These are phyloP conservation scores for Ciona savignyi DNA, from an alignment of 23 tunicate species.

Conservation along the genomic window DNA sequence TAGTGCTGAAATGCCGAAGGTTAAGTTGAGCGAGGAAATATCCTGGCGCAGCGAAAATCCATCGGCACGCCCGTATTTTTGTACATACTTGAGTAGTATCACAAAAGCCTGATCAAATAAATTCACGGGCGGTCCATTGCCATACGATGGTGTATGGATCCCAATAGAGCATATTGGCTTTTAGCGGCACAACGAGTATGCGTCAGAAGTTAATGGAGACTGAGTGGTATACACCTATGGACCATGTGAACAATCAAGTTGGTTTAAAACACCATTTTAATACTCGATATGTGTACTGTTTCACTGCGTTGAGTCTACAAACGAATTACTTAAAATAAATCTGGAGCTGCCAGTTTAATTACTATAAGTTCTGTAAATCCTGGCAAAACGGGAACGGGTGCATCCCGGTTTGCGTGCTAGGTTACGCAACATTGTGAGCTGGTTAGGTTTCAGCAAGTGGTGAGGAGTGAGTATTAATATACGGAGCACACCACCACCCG, in stretches of 20 bases:
- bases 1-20: neutral
- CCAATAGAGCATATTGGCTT: constrained; percentile 1
- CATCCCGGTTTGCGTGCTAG: too few relatives aligned
- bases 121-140: neutral
- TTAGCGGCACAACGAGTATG: neutral
- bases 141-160: neutral
- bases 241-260: too few relatives aligned
- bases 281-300: too few relatives aligned
- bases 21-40: neutral
- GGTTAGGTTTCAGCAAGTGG: too few relatives aligned
- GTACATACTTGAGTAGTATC: neutral
- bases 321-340: too few relatives aligned
- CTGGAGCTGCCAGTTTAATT: too few relatives aligned
- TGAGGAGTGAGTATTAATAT: neutral
- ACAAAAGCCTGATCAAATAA: constrained; percentile 1
- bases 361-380: too few relatives aligned
- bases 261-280: too few relatives aligned
- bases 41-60: neutral
- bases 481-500: neutral
- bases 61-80: neutral
- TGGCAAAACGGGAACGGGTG: too few relatives aligned
- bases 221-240: too few relatives aligned
- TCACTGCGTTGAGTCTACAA: too few relatives aligned
- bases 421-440: too few relatives aligned
- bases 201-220: constrained; percentile 1